Percentiles rank a stretch among this genome's conserved stretches.
Evolutionary conservation across 1,140 invertebrate species (phyloP).

Genomic region (Tetragnatha versicolor): DNA sequence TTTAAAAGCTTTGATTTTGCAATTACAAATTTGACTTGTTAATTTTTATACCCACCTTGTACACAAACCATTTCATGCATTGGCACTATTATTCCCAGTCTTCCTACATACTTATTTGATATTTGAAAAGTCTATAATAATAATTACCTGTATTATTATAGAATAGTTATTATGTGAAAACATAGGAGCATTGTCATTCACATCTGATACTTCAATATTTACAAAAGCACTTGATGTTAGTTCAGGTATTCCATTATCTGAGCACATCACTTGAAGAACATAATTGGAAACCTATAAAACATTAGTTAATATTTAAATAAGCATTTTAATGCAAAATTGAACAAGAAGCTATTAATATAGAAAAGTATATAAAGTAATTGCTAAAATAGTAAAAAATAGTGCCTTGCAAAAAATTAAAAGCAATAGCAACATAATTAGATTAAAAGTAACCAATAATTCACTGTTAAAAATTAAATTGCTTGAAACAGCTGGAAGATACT

Average conservation of each 20-base stretch:
- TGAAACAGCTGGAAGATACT: too few species aligned
- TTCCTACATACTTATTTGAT: neutral
- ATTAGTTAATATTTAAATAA: neutral
- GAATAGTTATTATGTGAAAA: slow-evolving; percentile 96
- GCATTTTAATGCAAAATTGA: neutral
- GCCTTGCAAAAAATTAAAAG: neutral
- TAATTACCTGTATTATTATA: slow-evolving; percentile 83
- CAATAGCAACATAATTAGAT: neutral
- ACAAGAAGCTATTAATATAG: neutral
- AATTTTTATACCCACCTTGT: too few species aligned
- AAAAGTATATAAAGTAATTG: neutral
- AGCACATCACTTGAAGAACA: slow-evolving; percentile 41
- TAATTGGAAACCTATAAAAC: slow-evolving; percentile 43
- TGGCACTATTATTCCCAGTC: too few species aligned
- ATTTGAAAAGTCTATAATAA: neutral
- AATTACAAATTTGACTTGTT: too few species aligned
- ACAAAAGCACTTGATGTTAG: slow-evolving; percentile 81
- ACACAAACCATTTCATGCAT: too few species aligned
- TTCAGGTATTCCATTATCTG: slow-evolving; percentile 73
- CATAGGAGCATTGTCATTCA: slow-evolving; percentile 90
- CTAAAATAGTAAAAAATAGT: neutral
- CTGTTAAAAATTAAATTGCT: too few species aligned
- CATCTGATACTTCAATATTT: slow-evolving; percentile 80
- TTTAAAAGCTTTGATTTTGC: too few species aligned
- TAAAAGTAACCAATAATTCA: too few species aligned